Percentiles rank a stretch among this genome's conserved stretches.
These are phyloP conservation scores for Dicranocentrus wangi DNA, from an alignment of 2,888 invertebrate genomes.

Conservation along the genomic window DNA sequence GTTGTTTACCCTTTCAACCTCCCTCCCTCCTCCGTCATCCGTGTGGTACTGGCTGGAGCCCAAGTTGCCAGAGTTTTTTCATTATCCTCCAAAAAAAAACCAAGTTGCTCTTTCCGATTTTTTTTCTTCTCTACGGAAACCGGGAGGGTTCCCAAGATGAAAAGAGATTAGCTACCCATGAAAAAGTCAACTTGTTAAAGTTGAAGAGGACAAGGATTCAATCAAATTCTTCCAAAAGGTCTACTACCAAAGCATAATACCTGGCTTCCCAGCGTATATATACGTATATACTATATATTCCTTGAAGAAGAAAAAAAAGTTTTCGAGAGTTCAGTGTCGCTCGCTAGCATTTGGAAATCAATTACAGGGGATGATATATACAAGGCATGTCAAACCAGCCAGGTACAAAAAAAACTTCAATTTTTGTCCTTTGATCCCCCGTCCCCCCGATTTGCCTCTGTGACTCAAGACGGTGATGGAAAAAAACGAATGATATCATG, in stretches of 20 bases:
- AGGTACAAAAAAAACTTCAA: no score
- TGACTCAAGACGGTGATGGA: no score
- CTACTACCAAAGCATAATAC: background rate
- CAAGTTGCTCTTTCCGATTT: background rate
- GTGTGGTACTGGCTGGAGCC: no score
- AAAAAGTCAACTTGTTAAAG: slow-evolving; percentile 12
- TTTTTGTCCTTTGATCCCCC: no score
- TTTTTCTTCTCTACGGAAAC: background rate
- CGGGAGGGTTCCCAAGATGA: background rate
- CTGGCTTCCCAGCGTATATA: background rate
- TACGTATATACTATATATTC: background rate
- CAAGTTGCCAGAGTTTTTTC: background rate
- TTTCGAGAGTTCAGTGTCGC: no score
- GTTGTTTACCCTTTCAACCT: slow-evolving; percentile 7
- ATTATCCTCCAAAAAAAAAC: background rate
- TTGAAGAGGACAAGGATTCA: slow-evolving; percentile 1
- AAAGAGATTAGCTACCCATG: slow-evolving; percentile 9
- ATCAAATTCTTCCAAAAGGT: background rate
- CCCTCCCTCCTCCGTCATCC: background rate
- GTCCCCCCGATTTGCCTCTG: no score
- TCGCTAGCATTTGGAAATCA: background rate
- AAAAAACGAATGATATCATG: no score
- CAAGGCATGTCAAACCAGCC: background rate
- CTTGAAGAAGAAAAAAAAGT: background rate
- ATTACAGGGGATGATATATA: background rate